A percentile compares a stretch with the other conserved stretches of the same genome.
Conservation (phyloP, 2,113 vertebrate species). For the Sceloporus tristichus region DNA sequence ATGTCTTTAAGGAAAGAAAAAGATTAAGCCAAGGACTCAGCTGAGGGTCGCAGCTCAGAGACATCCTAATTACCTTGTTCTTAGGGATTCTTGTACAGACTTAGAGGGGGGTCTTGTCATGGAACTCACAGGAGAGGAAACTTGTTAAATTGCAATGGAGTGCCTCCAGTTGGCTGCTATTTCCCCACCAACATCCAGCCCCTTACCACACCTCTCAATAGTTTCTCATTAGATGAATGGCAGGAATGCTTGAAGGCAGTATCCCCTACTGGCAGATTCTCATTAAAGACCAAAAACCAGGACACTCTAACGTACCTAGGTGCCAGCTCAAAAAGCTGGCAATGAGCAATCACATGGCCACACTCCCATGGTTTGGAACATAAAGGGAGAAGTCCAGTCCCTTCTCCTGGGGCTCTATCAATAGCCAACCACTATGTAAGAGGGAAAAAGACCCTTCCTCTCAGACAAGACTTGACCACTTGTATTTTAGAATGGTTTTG, state of each 20-base stretch:
- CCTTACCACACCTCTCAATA: conserved; percentile 32
- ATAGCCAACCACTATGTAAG: background rate
- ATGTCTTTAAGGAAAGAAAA: conserved; percentile 75
- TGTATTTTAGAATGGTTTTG: background rate
- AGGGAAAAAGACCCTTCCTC: background rate
- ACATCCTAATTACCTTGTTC: conserved; percentile 78
- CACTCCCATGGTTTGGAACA: background rate
- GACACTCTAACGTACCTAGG: background rate
- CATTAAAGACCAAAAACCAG: conserved; percentile 6
- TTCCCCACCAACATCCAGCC: conserved; percentile 31
- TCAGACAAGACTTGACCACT: background rate
- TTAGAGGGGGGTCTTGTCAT: conserved; percentile 68
- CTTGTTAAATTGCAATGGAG: conserved; percentile 63
- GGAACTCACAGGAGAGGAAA: conserved; percentile 67
- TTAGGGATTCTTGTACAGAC: conserved; percentile 70
- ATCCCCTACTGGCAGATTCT: background rate
- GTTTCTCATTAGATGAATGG: conserved; percentile 41
- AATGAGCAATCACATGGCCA: background rate
- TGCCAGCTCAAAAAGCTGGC: conserved; percentile 26
- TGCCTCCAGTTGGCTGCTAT: conserved; percentile 56
- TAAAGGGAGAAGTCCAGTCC: background rate
- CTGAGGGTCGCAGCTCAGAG: conserved; percentile 73
- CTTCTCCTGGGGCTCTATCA: background rate
- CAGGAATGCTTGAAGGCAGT: conserved; percentile 20
- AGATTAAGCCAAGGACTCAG: conserved; percentile 79